Base-by-base conservation (phyloP, 1,140 invertebrate species). In the Caenorhabditis briggsae region DNA sequence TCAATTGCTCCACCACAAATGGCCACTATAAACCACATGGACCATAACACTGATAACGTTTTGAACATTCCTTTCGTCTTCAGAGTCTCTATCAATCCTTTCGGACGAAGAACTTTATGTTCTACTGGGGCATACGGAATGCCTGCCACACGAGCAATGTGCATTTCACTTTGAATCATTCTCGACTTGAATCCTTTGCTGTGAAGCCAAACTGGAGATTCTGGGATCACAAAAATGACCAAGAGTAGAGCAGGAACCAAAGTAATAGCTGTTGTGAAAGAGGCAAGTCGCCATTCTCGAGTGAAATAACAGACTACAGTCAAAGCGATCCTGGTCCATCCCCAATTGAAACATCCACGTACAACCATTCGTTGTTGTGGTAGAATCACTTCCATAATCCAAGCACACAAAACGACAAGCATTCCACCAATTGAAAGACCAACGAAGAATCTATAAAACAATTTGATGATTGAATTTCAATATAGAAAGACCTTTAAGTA, bases 271-370 rank as follows among this genome's bases (percentile, higher is more conserved):
- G 90, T 90, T 14, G 88, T 90, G 56, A 90, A 87, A 18, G 87
- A 86, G 41, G 91, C 90, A 16, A 59, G 23, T 56, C 90, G 82
- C 91, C 91, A 92, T 58, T 92, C 89, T 0, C 89, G 89, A 65
- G 92, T 43, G n/a, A 85, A 82, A 20, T 65, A 92, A 56, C 83
- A 84, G 59, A 89, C 90, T 46, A 91, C 91, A 59, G 92, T 88
- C 11, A 90, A n/a, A 3, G 91, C 92, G 16, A 86, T 59, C 25
- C 85, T 25, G 65, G 48, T 83, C 48, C 78, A 50, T 84, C 91
- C 90, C 91, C 91, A 92, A 86, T 92, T 92, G 85, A 92, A 92
- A 86, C 92, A 92, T 16, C 91, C 91, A 18, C 91, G 43, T 25
- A 92, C 82, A 41, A 89, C 90, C 90, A 91, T 90, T 59, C 90